Evolutionary conservation across 2,888 invertebrate species (phyloP).

Genomic region (Protophormia terraenovae): DNA sequence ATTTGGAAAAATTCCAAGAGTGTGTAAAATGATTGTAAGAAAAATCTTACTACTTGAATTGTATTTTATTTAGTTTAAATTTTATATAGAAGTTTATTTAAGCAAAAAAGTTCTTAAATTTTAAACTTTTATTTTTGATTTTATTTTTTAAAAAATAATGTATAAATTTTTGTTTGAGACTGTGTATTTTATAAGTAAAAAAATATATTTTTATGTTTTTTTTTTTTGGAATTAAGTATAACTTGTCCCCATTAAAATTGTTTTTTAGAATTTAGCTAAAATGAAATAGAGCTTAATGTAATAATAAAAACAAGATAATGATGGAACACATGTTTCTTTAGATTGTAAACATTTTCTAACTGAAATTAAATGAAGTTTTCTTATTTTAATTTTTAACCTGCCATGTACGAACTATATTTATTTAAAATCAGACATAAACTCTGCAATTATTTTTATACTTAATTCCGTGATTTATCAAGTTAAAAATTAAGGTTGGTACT

Average conservation of each 20-base stretch:
- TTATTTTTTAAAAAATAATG: background rate
- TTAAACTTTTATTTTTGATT: background rate
- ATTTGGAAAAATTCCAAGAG: constrained; percentile 18
- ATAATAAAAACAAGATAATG: background rate
- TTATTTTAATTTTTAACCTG: too few species aligned
- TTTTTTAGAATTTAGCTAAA: constrained; percentile 23
- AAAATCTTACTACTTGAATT: background rate
- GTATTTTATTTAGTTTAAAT: background rate
- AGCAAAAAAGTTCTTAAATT: background rate
- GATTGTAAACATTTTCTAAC: too few species aligned
- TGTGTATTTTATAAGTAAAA: constrained; percentile 41
- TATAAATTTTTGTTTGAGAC: constrained; percentile 39
- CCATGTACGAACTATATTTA: too few species aligned
- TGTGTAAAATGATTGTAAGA: background rate
- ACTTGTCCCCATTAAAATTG: constrained; percentile 16
- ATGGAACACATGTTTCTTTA: background rate
- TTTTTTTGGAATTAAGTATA: constrained; percentile 14
- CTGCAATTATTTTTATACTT: too few species aligned
- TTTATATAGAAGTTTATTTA: background rate
- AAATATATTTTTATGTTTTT: background rate
- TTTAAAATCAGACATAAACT: too few species aligned
- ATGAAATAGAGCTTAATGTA: constrained; percentile 14
- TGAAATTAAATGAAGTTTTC: background rate
- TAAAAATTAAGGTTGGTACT: too few species aligned
- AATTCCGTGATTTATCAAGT: too few species aligned